Base-by-base conservation (phyloP, 1,140 invertebrate genomes). In the Pachyrhynchus sulphureomaculatus region DNA sequence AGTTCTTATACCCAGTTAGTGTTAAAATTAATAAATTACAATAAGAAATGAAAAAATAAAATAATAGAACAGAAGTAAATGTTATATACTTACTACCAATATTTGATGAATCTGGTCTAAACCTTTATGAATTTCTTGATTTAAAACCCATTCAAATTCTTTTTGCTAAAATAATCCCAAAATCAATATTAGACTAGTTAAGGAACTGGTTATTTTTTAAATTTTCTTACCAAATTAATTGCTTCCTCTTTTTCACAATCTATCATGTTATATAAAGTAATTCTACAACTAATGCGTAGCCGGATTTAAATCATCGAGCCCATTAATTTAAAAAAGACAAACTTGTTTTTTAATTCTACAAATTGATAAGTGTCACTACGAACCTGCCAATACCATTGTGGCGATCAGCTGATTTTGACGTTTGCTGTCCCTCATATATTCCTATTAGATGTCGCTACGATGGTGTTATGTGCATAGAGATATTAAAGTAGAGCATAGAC, bases 131-230 rank as follows among this genome's bases (percentile, higher is more conserved):
- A 95, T 91, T 79, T 95, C 92, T 76, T 93, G 86, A 67, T 91
- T 87, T 39, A 95, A 81, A 36, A 95, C 86, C 92, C 92, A 95
- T 80, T 94, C 90, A 76, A 94, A 95, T 81, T 95, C 92, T 79
- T 90, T 88, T 87, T 94, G 91, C 92, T 95, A 76, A 52, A 86
- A 84, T 51, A 36, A 64, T 65, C 12, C 12, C 26, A 17, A 32
- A 10, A 61, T 56, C 37, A 17, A 37, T 51, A 34, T 33, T 55
- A 47, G 49, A 36, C 51, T 69, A 65, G 59, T 2, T 26, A 17
- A 24, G 4, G 5, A 10, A 36, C 17, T 17, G 12, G 6, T 18
- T n/a, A 5, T 13, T 33, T 33, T n/a, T n/a, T 32, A 4, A 26
- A 55, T 62, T 68, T 64, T 74, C 81, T 83, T 84, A 92, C 90